A percentile compares a stretch with the other conserved stretches of the same genome.
phyloP scores from a whole-genome alignment of 2,888 invertebrate species.

The Scaptomyza parva region DNA sequence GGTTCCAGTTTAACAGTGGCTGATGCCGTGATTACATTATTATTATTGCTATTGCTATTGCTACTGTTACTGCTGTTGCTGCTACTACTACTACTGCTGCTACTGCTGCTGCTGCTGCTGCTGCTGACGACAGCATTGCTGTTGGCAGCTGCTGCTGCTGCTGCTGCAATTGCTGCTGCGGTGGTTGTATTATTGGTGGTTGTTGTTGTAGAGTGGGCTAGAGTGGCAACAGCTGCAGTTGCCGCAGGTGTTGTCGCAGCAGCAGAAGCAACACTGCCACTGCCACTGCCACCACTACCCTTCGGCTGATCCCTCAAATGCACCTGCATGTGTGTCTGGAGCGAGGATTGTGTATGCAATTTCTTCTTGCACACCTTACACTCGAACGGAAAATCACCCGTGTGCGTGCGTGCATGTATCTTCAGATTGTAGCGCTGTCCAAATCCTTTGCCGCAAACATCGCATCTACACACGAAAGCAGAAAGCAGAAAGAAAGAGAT shows the following conservation, averaged over 20 bases:
- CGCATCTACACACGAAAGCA: slow-evolving; percentile 75
- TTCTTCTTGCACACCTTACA: slow-evolving; percentile 84
- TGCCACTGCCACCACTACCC: slow-evolving; percentile 10
- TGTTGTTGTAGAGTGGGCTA: slow-evolving; percentile 2
- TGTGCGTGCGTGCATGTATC: slow-evolving; percentile 84
- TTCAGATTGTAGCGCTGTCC: slow-evolving; percentile 85
- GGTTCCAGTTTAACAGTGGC: slow-evolving; percentile 50
- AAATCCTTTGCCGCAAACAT: slow-evolving; percentile 84
- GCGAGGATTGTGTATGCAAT: slow-evolving; percentile 84
- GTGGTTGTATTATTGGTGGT: slow-evolving; percentile 2
- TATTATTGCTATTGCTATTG: neutral
- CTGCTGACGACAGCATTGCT: slow-evolving; percentile 28
- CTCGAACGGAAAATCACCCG: slow-evolving; percentile 84
- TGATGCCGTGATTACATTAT: slow-evolving; percentile 12
- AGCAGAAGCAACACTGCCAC: neutral
- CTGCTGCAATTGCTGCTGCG: neutral
- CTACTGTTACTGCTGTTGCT: too few relatives aligned
- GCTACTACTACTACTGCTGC: neutral
- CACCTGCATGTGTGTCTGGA: slow-evolving; percentile 84
- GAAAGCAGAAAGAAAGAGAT: neutral
- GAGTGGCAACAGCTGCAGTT: slow-evolving; percentile 3
- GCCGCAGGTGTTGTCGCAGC: slow-evolving; percentile 5
- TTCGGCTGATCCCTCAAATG: slow-evolving; percentile 82
- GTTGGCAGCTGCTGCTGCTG: neutral
- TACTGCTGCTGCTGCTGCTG: slow-evolving; percentile 9